phyloP scores from a whole-genome alignment of 2,113 vertebrate genomes.

The Dermatemys mawii region DNA sequence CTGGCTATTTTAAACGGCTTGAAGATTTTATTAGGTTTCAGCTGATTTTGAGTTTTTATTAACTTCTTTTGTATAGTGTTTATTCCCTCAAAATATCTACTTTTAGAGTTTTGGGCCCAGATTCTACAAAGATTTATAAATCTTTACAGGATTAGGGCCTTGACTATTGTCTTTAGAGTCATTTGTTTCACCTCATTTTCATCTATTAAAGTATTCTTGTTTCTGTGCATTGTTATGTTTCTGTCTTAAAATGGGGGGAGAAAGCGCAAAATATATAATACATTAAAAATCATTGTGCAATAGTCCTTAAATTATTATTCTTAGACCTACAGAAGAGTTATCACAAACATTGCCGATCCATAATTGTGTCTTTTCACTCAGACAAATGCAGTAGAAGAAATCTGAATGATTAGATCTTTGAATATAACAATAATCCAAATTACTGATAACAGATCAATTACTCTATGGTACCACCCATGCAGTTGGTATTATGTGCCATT shows the following conservation, averaged over 20 bases:
- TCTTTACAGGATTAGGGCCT: background rate
- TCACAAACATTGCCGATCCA: no score
- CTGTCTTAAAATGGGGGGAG: background rate
- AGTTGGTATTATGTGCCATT: background rate
- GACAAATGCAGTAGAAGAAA: no score
- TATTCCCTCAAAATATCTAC: accelerated
- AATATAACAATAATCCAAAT: background rate
- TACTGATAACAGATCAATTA: background rate
- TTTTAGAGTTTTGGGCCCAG: background rate
- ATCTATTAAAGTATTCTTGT: background rate
- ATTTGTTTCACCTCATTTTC: background rate
- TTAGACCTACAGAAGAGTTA: background rate
- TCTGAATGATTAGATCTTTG: background rate
- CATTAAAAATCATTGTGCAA: background rate
- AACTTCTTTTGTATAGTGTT: background rate
- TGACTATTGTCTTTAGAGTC: background rate
- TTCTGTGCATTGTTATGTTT: background rate
- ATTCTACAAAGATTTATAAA: background rate
- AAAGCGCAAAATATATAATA: background rate
- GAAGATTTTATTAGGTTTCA: background rate
- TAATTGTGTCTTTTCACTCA: no score
- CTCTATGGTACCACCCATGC: background rate
- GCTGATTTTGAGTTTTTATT: background rate
- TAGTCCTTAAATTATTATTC: background rate
- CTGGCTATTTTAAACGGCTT: background rate